These are phyloP conservation scores for Argentina silus DNA, from an alignment of 2,797 vertebrate species.

Conservation along the genomic window DNA sequence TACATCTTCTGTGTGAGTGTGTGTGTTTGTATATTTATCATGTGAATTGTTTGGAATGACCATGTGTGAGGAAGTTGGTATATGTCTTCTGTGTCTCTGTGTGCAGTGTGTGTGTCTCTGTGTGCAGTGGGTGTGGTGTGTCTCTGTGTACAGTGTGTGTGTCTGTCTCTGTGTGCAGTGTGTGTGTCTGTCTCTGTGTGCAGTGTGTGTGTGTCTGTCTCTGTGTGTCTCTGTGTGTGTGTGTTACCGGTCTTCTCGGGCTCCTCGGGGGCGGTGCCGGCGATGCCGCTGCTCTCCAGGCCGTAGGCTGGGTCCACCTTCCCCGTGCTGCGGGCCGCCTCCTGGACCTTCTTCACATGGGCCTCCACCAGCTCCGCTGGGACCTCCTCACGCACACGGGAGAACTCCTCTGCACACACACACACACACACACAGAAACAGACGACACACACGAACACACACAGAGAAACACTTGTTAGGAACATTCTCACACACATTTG, in stretches of 20 bases:
- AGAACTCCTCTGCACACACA: constrained; percentile 90
- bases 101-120: too few species aligned
- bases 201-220: not conserved
- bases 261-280: constrained; percentile 91
- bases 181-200: not conserved
- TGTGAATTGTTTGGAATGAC: too few species aligned
- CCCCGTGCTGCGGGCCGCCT: constrained; percentile 89
- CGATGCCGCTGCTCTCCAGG: constrained; percentile 96
- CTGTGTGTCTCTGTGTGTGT: constrained; percentile 1
- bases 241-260: constrained; percentile 88
- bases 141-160: too few species aligned
- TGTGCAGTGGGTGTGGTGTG: too few species aligned
- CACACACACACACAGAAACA: not conserved
- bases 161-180: too few species aligned
- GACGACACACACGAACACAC: not conserved
- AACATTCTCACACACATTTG: constrained; percentile 48
- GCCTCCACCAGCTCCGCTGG: constrained; percentile 95
- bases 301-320: constrained; percentile 93
- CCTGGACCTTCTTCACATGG: constrained; percentile 97
- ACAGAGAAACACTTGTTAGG: not conserved
- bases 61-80: too few species aligned
- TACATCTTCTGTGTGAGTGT: not conserved
- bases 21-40: too few species aligned
- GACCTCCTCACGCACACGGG: constrained; percentile 95
- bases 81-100: too few species aligned